Evolutionary conservation across 2,888 invertebrate species (phyloP).

Genomic region (Callinectes sapidus): DNA sequence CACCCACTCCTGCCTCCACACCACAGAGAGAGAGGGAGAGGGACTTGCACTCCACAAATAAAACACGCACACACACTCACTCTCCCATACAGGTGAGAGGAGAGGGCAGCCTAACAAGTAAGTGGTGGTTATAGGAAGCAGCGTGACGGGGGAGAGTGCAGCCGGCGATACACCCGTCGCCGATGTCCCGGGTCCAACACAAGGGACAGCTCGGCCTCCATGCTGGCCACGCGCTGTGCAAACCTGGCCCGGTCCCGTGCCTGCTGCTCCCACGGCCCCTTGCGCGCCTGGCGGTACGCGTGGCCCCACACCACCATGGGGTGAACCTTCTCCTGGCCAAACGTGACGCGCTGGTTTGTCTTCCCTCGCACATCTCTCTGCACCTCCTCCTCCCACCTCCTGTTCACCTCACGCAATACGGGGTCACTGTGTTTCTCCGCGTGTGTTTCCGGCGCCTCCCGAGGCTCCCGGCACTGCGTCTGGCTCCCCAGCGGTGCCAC

Average conservation of each 20-base stretch:
- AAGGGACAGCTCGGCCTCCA: slow-evolving; percentile 43
- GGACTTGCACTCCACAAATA: too few relatives aligned
- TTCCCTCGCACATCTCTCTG: slow-evolving; percentile 16
- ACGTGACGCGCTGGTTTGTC: slow-evolving; percentile 13
- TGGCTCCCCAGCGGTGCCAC: neutral
- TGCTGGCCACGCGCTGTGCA: slow-evolving; percentile 34
- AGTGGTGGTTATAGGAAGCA: neutral
- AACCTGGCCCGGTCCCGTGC: slow-evolving; percentile 50
- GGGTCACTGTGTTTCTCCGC: neutral
- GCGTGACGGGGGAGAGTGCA: neutral
- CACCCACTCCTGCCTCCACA: too few relatives aligned
- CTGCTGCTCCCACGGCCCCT: slow-evolving; percentile 55
- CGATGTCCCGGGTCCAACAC: slow-evolving; percentile 43
- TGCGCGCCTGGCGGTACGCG: slow-evolving; percentile 48
- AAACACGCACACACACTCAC: too few relatives aligned
- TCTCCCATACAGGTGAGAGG: too few relatives aligned
- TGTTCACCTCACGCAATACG: slow-evolving; percentile 43
- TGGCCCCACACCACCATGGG: slow-evolving; percentile 55
- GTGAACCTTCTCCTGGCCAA: slow-evolving; percentile 34
- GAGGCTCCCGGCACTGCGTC: neutral
- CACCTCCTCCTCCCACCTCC: slow-evolving; percentile 46
- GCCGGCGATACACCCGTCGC: slow-evolving; percentile 17
- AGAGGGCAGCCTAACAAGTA: too few relatives aligned
- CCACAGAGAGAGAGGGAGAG: too few relatives aligned
- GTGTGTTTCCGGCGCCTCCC: neutral